A percentile compares a stretch with the other conserved stretches of the same genome.
phyloP scores from a whole-genome alignment of 2,797 vertebrate species.

The Arrhamphus sclerolepis region DNA sequence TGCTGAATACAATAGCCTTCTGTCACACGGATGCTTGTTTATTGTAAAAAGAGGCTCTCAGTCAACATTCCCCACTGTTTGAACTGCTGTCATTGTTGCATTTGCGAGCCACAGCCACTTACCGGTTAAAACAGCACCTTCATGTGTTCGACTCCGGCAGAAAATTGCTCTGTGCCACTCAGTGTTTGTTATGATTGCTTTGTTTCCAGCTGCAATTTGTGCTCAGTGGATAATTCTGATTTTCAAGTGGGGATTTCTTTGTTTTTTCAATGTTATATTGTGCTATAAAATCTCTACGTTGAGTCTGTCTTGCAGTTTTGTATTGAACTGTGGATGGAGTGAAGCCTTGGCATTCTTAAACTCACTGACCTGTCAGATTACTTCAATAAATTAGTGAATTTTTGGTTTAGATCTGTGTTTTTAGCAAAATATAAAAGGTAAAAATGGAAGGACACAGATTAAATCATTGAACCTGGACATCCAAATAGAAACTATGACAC shows the following conservation, averaged over 20 bases:
- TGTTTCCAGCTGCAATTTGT: slow-evolving; percentile 54
- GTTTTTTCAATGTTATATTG: slow-evolving; percentile 31
- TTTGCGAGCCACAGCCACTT: slow-evolving; percentile 54
- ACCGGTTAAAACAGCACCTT: slow-evolving; percentile 39
- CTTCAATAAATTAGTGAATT: too few species aligned
- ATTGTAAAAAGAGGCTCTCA: slow-evolving; percentile 22
- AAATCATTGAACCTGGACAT: too few species aligned
- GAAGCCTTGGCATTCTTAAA: background rate
- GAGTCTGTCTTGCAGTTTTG: background rate
- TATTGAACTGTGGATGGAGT: background rate
- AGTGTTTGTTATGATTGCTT: slow-evolving; percentile 52
- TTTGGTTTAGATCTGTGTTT: too few species aligned
- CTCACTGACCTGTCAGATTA: too few species aligned
- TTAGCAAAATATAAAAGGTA: too few species aligned
- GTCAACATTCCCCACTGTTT: slow-evolving; percentile 13
- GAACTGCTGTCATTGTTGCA: slow-evolving; percentile 39
- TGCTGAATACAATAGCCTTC: slow-evolving; percentile 9
- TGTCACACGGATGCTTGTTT: slow-evolving; percentile 27
- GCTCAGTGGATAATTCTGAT: slow-evolving; percentile 39
- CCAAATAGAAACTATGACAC: too few species aligned
- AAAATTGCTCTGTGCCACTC: slow-evolving; percentile 53
- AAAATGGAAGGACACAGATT: too few species aligned
- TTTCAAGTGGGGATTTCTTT: slow-evolving; percentile 24
- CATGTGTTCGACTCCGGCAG: slow-evolving; percentile 55
- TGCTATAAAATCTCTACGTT: background rate